These are phyloP conservation scores for Drosophila mettleri DNA, from an alignment of 2,888 invertebrate genomes.

Conservation along the genomic window DNA sequence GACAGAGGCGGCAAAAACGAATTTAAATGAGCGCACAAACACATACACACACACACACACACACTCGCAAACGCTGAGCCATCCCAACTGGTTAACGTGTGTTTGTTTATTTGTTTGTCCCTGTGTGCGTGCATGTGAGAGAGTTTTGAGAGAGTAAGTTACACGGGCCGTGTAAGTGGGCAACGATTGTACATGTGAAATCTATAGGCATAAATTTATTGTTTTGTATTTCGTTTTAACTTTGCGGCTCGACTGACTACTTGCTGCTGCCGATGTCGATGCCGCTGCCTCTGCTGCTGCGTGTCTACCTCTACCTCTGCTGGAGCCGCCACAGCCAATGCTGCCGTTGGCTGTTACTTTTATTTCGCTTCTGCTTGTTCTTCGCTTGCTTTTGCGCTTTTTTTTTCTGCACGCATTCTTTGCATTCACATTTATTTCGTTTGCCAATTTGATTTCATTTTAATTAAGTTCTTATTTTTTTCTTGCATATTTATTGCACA, in stretches of 20 bases:
- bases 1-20: constrained; percentile 68
- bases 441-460: constrained; percentile 47
- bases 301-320: constrained; percentile 10
- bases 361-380: constrained; percentile 49
- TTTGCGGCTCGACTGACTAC: constrained; percentile 41
- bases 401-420: constrained; percentile 58
- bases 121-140: constrained; percentile 26
- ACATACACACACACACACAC: constrained; percentile 19
- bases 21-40: constrained; percentile 69
- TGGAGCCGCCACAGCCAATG: neutral
- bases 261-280: constrained; percentile 26
- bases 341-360: constrained; percentile 49
- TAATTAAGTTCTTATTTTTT: constrained; percentile 55
- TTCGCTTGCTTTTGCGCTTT: constrained; percentile 32
- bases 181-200: constrained; percentile 69
- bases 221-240: constrained; percentile 68
- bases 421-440: constrained; percentile 53
- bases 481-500: constrained; percentile 46
- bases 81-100: constrained; percentile 53
- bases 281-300: constrained; percentile 1
- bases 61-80: constrained; percentile 24
- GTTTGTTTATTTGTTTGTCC: constrained; percentile 30
- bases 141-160: constrained; percentile 46
- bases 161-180: constrained; percentile 63
- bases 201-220: constrained; percentile 79